Base-by-base conservation (phyloP, 1,140 invertebrate species). In the Bursaphelenchus mucronatus region DNA sequence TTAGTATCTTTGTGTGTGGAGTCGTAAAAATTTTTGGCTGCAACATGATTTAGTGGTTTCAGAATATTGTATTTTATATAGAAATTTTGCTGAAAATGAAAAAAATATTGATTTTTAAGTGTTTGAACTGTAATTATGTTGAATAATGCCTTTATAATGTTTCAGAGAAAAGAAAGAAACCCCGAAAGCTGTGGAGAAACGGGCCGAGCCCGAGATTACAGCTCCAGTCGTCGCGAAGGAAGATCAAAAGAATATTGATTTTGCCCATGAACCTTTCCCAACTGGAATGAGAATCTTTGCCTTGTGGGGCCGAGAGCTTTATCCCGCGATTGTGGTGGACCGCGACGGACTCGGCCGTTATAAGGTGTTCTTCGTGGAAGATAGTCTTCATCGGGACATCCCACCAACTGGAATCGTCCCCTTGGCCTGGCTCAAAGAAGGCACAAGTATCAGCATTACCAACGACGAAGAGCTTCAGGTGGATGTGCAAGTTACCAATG, bases 321-420 rank as follows among this genome's bases (percentile, higher is more conserved):
- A 79, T 57, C 66, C 79, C 3, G 76, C 79, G 8, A 21, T 78
- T 45, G 61, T 81, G 49, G 49, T 76, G 55, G 68, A 78, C 5
- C 56, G 69, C 17, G 78, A 80, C 50, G 79, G 66, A 13, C 63
- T 80, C 19, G 68, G 74, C 21, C 76, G 76, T 10, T 79, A 77
- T 62, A 76, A 74, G n/a, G 64, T 79, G 8, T 44, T 67, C 13
- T 79, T 77, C 51, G 63, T 63, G 0, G 74, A 76, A 43, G 77
- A 79, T 50, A 64, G 70, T 6, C 19, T 70, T 7, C 68, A 66
- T 19, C 61, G 69, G 21, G 50, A 67, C 11, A 41, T 81, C 9
- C 76, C 77, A 10, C 49, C 58, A n/a, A 62, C 54, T n/a, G 70
- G 71, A 17, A 63, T 79, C 15, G 54, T 81, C 43, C 71, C 77